phyloP scores from a whole-genome alignment of 2,888 invertebrate species.

The Acronicta aceris region DNA sequence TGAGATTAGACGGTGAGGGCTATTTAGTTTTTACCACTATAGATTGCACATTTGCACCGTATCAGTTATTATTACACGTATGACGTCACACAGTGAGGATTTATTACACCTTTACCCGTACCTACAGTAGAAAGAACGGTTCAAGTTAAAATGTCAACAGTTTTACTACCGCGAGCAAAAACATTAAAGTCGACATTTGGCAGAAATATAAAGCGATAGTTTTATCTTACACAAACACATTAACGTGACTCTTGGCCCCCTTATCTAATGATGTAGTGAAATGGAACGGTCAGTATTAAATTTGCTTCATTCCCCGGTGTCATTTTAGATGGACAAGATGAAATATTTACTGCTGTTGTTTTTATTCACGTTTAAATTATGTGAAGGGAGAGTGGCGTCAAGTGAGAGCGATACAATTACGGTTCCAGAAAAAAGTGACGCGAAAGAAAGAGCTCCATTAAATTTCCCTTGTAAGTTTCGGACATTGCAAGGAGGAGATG shows the following conservation, averaged over 20 bases:
- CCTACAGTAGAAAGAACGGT: slow-evolving; percentile 14
- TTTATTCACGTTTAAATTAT: slow-evolving; percentile 56
- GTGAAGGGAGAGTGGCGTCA: slow-evolving; percentile 64
- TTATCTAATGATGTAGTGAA: slow-evolving; percentile 62
- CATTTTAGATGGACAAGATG: slow-evolving; percentile 63
- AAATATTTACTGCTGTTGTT: slow-evolving; percentile 59
- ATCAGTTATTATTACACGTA: too few species aligned
- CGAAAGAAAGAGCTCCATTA: slow-evolving; percentile 57
- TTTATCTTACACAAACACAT: slow-evolving; percentile 61
- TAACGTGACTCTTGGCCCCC: slow-evolving; percentile 62
- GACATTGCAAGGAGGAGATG: slow-evolving; percentile 60
- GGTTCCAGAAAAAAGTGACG: slow-evolving; percentile 33
- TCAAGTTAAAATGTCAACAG: slow-evolving; percentile 20
- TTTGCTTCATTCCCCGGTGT: slow-evolving; percentile 55
- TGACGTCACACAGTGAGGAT: slow-evolving; percentile 14
- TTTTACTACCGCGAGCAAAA: slow-evolving; percentile 33
- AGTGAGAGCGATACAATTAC: slow-evolving; percentile 57
- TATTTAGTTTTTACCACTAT: too few species aligned
- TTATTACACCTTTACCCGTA: slow-evolving; percentile 14
- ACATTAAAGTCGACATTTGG: slow-evolving; percentile 35
- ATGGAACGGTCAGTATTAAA: slow-evolving; percentile 42
- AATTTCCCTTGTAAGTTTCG: slow-evolving; percentile 63
- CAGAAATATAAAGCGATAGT: slow-evolving; percentile 37
- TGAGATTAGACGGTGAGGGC: too few species aligned
- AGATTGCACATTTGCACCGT: too few species aligned